Evolutionary conservation across 1,140 invertebrate genomes (phyloP).

Genomic region (Aphelinus atriplicis): DNA sequence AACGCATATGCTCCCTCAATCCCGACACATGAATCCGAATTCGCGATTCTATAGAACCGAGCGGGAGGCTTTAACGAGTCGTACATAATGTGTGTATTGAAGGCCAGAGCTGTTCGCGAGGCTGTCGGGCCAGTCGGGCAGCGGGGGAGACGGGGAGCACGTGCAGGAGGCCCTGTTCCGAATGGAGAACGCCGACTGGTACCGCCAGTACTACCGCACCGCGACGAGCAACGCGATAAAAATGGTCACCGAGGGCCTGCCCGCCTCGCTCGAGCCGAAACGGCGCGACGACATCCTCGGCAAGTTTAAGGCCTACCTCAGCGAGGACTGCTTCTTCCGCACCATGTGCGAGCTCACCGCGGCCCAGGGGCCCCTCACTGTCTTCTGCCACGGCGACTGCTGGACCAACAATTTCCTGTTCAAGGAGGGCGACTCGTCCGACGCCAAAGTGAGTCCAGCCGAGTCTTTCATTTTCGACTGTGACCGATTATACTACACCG

Average conservation of each 20-base stretch:
- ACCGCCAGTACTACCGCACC: slow-evolving; percentile 74
- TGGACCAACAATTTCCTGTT: slow-evolving; percentile 82
- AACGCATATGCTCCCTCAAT: no score
- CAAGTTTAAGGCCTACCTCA: slow-evolving; percentile 71
- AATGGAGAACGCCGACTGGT: slow-evolving; percentile 75
- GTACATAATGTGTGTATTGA: slow-evolving; percentile 47
- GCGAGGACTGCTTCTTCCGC: slow-evolving; percentile 73
- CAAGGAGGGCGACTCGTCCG: slow-evolving; percentile 65
- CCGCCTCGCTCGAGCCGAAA: slow-evolving; percentile 52
- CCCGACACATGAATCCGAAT: no score
- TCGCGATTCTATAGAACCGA: no score
- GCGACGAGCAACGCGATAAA: slow-evolving; percentile 73
- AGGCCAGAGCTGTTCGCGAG: slow-evolving; percentile 73
- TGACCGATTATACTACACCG: no score
- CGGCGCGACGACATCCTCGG: slow-evolving; percentile 68
- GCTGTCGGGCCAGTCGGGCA: slow-evolving; percentile 65
- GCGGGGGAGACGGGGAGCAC: slow-evolving; percentile 60
- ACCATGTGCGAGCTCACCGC: slow-evolving; percentile 74
- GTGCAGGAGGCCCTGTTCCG: slow-evolving; percentile 72
- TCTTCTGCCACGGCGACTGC: slow-evolving; percentile 79
- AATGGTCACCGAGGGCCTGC: slow-evolving; percentile 73
- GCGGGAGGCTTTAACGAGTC: no score
- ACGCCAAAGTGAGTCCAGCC: slow-evolving; percentile 64
- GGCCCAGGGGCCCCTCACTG: slow-evolving; percentile 71
- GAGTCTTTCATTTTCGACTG: no score